Percentiles rank a stretch among this genome's conserved stretches.
These are phyloP conservation scores for Pelobates cultripes DNA, from an alignment of 2,797 vertebrate genomes.

Conservation along the genomic window DNA sequence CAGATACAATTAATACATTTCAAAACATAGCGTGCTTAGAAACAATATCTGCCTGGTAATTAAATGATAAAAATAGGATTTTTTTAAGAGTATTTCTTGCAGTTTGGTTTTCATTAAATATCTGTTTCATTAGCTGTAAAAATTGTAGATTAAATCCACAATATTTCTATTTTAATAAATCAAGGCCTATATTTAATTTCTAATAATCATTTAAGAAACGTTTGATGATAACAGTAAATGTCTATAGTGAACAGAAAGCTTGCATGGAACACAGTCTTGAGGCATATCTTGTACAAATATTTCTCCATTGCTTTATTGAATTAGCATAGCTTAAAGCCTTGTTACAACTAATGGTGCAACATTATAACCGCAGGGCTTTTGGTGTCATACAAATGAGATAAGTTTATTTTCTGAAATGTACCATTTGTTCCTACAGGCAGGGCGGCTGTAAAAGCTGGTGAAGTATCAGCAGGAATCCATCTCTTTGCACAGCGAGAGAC, in stretches of 20 bases:
- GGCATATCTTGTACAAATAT: slow-evolving; percentile 54
- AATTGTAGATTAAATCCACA: too few species aligned
- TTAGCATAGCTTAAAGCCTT: slow-evolving; percentile 69
- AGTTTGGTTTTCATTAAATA: too few species aligned
- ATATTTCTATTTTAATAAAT: too few species aligned
- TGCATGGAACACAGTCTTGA: slow-evolving; percentile 17
- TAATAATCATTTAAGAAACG: neutral
- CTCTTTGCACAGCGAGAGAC: slow-evolving; percentile 80
- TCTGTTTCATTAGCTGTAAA: too few species aligned
- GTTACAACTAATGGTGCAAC: slow-evolving; percentile 79
- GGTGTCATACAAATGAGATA: slow-evolving; percentile 97
- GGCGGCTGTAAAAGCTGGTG: slow-evolving; percentile 85
- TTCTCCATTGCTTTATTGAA: slow-evolving; percentile 69
- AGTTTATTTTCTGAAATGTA: slow-evolving; percentile 91
- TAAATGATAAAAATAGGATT: too few species aligned
- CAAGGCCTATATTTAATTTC: neutral
- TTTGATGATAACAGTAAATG: neutral
- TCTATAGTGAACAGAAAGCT: slow-evolving; percentile 15
- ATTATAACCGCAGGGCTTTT: slow-evolving; percentile 88
- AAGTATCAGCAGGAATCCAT: slow-evolving; percentile 83
- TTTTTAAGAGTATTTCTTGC: too few species aligned
- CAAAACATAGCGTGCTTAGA: too few species aligned
- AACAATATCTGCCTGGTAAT: too few species aligned
- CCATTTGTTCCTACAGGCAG: slow-evolving; percentile 94
- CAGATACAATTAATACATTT: too few species aligned